Base-by-base conservation (phyloP, 2,888 invertebrate species). In the Acronicta psi region DNA sequence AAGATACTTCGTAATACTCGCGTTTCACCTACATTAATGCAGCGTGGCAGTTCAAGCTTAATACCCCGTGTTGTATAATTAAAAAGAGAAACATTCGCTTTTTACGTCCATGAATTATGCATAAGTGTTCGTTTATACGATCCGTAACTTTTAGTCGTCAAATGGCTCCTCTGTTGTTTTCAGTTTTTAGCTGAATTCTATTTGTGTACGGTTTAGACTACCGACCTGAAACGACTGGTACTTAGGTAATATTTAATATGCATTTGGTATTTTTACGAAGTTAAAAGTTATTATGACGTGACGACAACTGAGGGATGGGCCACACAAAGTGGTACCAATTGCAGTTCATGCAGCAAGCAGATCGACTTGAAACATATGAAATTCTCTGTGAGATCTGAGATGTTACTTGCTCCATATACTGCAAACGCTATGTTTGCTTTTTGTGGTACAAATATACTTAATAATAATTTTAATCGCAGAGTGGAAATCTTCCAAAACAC, bases 401-500 rank as follows among this genome's bases (percentile, higher is more conserved):
- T n/a, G n/a, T n/a, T n/a, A 2, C n/a, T 34, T 34, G n/a, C 2
- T 34, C 6, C n/a, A 13, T 1, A n/a, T 2, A 7, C 34, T 34
- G 1, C 0, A n/a, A 2, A n/a, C n/a, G 8, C n/a, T 14, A 42
- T 38, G 41, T 20, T 41, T 20, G 16, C 5, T 10, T 17, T 18
- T 41, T 25, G 37, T n/a, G n/a, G n/a, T n/a, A n/a, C n/a, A n/a
- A n/a, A n/a, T n/a, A n/a, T n/a, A n/a, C n/a, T n/a, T n/a, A n/a
- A n/a, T n/a, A n/a, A n/a, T n/a, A n/a, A n/a, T n/a, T n/a, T n/a
- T 43, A 36, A 51, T 54, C 45, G 18, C 60, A 95, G 98, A 90
- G 99, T 99, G 87, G 99, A 99, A 95, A 99, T 99, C 88, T 99
- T 99, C 95, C 99, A 99, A 95, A 99, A 99, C 93, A 99, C 99